Conservation (phyloP, 2,113 vertebrate species). For the Xenopus laevis region DNA sequence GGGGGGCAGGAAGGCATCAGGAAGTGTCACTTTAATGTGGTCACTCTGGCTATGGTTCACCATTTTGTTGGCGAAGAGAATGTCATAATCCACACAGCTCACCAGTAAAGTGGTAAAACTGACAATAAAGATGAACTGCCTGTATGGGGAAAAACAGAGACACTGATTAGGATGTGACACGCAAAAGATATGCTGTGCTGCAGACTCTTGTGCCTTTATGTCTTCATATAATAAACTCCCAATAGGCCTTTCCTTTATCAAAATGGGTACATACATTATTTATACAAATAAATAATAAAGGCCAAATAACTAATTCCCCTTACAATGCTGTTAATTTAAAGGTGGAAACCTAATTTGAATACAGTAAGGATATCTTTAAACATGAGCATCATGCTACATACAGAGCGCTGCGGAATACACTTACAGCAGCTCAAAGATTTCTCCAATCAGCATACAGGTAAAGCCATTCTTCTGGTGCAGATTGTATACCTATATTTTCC, state of each 20-base stretch:
- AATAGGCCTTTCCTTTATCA: too few species aligned
- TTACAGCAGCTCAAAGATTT: slow-evolving; percentile 95
- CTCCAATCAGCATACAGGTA: slow-evolving; percentile 93
- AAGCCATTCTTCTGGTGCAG: slow-evolving; percentile 98
- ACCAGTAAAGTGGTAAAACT: slow-evolving; percentile 94
- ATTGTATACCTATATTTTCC: slow-evolving; percentile 82
- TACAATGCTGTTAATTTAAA: too few species aligned
- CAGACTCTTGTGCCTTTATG: too few species aligned
- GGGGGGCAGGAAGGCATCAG: slow-evolving; percentile 86
- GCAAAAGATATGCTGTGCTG: too few species aligned
- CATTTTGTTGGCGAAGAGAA: slow-evolving; percentile 96
- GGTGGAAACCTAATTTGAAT: too few species aligned
- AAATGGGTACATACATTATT: too few species aligned
- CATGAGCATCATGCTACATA: too few species aligned
- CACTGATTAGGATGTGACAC: too few species aligned
- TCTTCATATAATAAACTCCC: too few species aligned
- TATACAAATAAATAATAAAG: too few species aligned
- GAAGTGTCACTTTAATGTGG: slow-evolving; percentile 89
- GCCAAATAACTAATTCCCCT: too few species aligned
- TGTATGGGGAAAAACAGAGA: slow-evolving; percentile 48
- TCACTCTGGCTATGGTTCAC: slow-evolving; percentile 87
- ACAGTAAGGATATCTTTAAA: too few species aligned
- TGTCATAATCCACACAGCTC: slow-evolving; percentile 96
- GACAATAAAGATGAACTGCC: slow-evolving; percentile 96
- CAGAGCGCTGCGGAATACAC: slow-evolving; percentile 48